These are phyloP conservation scores for Allygus modestus DNA, from an alignment of 2,888 invertebrate species.

Conservation along the genomic window DNA sequence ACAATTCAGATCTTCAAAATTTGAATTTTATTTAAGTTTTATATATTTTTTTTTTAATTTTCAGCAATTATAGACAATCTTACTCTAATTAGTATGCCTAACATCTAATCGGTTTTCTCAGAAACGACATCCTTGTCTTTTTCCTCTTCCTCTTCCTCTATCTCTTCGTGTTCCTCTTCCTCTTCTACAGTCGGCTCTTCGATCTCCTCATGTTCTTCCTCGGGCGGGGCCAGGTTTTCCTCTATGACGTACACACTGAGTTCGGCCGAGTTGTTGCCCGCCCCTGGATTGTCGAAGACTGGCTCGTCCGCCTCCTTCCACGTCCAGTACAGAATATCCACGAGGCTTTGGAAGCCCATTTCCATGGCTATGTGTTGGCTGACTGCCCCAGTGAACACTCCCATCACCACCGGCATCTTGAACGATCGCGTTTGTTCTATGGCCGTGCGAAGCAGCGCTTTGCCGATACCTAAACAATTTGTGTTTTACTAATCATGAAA, in stretches of 20 bases:
- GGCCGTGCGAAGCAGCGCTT: constrained; percentile 28
- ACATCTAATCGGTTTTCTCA: too few species aligned
- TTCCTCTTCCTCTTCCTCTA: background rate
- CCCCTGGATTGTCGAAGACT: constrained; percentile 76
- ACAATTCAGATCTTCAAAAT: too few species aligned
- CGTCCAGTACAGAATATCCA: constrained; percentile 75
- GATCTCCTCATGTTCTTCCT: background rate
- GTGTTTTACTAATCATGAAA: background rate
- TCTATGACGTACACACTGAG: constrained; percentile 22
- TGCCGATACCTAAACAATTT: constrained; percentile 59
- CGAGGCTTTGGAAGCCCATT: constrained; percentile 69
- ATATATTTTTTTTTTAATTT: too few species aligned
- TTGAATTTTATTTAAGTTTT: too few species aligned
- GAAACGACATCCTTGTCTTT: background rate
- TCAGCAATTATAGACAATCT: too few species aligned
- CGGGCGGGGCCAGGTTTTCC: background rate
- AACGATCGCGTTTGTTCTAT: constrained; percentile 46
- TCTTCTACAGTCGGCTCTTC: background rate
- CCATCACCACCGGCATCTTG: constrained; percentile 47
- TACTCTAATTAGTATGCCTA: too few species aligned
- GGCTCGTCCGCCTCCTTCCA: constrained; percentile 75
- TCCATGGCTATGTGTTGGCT: constrained; percentile 70
- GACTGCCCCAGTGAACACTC: constrained; percentile 43
- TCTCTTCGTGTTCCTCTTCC: background rate
- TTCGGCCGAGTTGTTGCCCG: constrained; percentile 75